A percentile compares a stretch with the other conserved stretches of the same genome.
phyloP scores from a whole-genome alignment of 2,797 vertebrate species.

The Leptoclinus maculatus region DNA sequence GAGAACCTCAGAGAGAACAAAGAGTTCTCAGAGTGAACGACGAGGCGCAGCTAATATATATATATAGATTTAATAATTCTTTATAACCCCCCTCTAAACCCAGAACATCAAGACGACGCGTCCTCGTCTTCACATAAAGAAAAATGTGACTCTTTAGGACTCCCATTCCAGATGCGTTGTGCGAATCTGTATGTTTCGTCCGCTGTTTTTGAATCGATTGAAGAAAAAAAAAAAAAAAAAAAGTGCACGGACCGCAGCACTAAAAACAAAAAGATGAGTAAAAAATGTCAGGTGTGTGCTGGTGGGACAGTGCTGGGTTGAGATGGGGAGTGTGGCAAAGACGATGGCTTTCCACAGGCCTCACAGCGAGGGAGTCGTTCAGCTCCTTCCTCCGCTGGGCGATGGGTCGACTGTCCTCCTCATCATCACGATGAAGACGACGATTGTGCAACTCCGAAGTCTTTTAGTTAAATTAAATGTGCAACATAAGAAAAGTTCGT shows the following conservation, averaged over 20 bases:
- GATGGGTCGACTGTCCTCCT: constrained; percentile 14
- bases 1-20: constrained; percentile 27
- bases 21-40: constrained; percentile 51
- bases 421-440: constrained; percentile 14
- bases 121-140: constrained; percentile 2
- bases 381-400: constrained; percentile 7
- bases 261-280: constrained; percentile 24
- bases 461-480: constrained; percentile 77
- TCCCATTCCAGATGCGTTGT: constrained; percentile 68
- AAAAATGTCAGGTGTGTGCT: constrained; percentile 12
- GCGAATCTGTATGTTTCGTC: constrained; percentile 12
- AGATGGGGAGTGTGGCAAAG: neutral
- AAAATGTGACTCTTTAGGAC: neutral
- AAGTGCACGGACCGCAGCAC: constrained; percentile 71
- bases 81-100: neutral
- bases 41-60: constrained; percentile 39
- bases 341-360: constrained; percentile 56
- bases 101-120: constrained; percentile 17
- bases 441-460: constrained; percentile 70
- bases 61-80: neutral
- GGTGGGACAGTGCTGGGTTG: constrained; percentile 30
- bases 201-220: neutral
- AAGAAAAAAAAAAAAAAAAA: constrained; percentile 57
- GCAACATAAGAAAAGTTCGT: constrained; percentile 73
- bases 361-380: constrained; percentile 27